These are phyloP conservation scores for Pachyuromys duprasi DNA, from an alignment of 2,797 vertebrate species.

Conservation along the genomic window DNA sequence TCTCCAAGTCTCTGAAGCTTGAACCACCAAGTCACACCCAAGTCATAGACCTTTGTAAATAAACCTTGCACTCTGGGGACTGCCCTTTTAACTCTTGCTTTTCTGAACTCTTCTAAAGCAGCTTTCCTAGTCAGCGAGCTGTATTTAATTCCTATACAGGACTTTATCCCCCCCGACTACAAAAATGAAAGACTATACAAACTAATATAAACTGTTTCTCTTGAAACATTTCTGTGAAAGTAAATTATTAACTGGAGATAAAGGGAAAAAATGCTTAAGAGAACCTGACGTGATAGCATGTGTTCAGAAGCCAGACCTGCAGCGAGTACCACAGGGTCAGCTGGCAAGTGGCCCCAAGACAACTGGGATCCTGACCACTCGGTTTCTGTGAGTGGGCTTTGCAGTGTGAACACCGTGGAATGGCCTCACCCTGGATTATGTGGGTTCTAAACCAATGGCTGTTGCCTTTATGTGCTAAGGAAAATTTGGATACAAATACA, in stretches of 20 bases:
- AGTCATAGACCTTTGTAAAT: constrained; percentile 64
- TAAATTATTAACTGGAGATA: not conserved
- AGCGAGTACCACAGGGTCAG: fast-evolving
- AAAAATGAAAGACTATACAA: constrained; percentile 5
- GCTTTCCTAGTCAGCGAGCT: not conserved
- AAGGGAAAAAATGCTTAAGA: not conserved
- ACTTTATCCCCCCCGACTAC: not conserved
- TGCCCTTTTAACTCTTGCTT: constrained; percentile 67
- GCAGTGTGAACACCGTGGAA: not conserved
- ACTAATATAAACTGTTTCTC: not conserved
- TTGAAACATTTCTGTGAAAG: not conserved
- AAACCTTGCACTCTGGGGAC: not conserved
- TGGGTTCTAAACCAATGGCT: not conserved
- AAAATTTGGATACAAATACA: not conserved
- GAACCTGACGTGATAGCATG: not conserved
- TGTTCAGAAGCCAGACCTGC: not conserved
- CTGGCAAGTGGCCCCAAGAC: not conserved
- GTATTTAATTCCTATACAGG: not conserved
- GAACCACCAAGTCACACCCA: constrained; percentile 52
- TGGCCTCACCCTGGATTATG: not conserved
- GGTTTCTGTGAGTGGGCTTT: not conserved
- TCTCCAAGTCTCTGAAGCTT: not conserved
- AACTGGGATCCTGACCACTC: not conserved
- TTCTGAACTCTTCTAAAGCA: not conserved
- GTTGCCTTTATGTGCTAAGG: not conserved